Base-by-base conservation (phyloP, 2,797 vertebrate genomes). In the Chaenodraco wilsoni region DNA sequence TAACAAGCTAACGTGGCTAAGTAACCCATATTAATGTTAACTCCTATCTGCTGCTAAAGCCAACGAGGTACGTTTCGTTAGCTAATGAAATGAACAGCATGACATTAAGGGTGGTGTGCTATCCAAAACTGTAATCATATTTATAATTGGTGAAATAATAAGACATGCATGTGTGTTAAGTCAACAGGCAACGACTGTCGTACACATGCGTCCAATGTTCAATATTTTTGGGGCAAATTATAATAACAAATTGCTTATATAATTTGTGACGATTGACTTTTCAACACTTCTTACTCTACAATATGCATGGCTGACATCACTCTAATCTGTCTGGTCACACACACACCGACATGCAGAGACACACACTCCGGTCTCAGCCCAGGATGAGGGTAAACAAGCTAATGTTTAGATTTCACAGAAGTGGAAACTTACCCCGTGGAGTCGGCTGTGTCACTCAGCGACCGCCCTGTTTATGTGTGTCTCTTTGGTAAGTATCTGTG, bases 321-420 rank as follows among this genome's bases (percentile, higher is more conserved):
- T 16, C 31, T 64, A 14, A 63, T 74, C 52, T 68, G 54, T 77
- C 43, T 73, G 57, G 37, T 69, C 56, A 72, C 60, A 57, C 59
- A 50, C 51, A 49, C 59, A 31, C 63, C 58, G 59, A 69, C n/a
- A 49, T 11, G 59, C 50, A 55, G 54, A 9, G 33, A 49, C 14
- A 63, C 55, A 55, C 57, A 37, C 5, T 40, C 52, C 58, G 6
- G 78, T 65, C 81, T 81, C 81, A n/a, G 79, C 78, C 79, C 72
- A 74, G 67, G 74, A 74, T 76, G 82, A 87, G 79, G 82, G 88
- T 89, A 91, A 93, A 93, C 88, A 93, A 86, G 83, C 79, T 71
- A 70, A 91, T 92, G 92, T 93, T 93, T 92, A 92, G 88, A 90
- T 93, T 91, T 92, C 82, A 85, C 83, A 73, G 82, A 90, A 87